Evolutionary conservation across 1,140 invertebrate species (phyloP), one percentile per base, ranked within the genome.

Genomic region (Lanistes nyassanus): DNA sequence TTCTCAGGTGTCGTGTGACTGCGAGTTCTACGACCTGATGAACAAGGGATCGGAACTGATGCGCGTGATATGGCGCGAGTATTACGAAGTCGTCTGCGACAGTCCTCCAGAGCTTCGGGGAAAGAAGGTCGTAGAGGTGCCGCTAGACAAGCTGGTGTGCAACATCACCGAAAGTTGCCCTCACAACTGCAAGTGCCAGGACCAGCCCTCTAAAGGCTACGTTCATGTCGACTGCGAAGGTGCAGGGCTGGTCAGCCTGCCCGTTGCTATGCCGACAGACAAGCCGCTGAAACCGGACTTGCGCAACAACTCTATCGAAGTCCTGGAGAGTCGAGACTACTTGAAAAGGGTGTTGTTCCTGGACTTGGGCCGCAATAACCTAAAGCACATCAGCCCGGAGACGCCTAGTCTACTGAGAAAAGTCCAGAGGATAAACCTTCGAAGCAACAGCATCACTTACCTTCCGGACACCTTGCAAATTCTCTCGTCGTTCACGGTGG

Each of bases 131-230:
- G 7, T 77, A 21, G 55, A 72, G n/a, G 42, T 74, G 21, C 56
- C 69, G 21, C 51, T 77, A 6, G 68, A 67, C 19, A 47, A 76
- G 11, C 67, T 79, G 21, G 55, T 77, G n/a, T 79, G 78, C 29
- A 69, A 79, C 36, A 53, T 79, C 19, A 79, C 55, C 4, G n/a
- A 34, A 1, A 69, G 77, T 36, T 79, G 78, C 58, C 75, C 75
- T 5, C 7, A 19, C 31, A 62, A 64, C 31, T 79, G 78, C 29
- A 31, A 60, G 51, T 79, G 78, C 62, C 68, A 69, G 31, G 62
- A 79, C 31, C 37, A 66, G 36, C 76, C 78, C 6, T 75, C 70
- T n/a, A 72, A 72, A 26, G 47, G 75, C 16, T 67, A 70, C 21
- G 39, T 79, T 16, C 31, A 62, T 23, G 78, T 79, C 6, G 71